Percentiles rank a stretch among this genome's conserved stretches.
These are phyloP conservation scores for Eudemis profundana DNA, from an alignment of 2,888 invertebrate species.

Conservation along the genomic window DNA sequence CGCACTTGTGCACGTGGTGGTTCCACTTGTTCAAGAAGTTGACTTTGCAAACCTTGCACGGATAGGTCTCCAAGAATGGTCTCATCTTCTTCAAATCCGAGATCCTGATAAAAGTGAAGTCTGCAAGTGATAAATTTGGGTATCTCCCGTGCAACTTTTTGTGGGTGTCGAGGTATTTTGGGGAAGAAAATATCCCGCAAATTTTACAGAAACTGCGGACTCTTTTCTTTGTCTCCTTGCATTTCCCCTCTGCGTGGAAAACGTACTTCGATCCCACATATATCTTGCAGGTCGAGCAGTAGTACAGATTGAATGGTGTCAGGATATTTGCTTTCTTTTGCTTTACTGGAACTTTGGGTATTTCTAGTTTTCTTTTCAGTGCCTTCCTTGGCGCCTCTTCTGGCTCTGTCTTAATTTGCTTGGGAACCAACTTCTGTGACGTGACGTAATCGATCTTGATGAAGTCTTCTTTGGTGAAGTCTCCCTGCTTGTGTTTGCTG, in stretches of 20 bases:
- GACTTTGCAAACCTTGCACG: constrained; percentile 56
- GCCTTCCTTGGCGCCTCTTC: constrained; percentile 45
- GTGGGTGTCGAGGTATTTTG: constrained; percentile 42
- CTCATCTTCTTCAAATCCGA: constrained; percentile 45
- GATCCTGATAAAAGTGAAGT: constrained; percentile 52
- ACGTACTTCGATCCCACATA: constrained; percentile 32
- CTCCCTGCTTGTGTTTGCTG: constrained; percentile 29
- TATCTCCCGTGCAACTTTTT: constrained; percentile 42
- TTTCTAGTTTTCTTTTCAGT: constrained; percentile 41
- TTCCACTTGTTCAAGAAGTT: constrained; percentile 48
- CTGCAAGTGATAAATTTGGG: constrained; percentile 48
- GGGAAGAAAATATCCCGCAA: constrained; percentile 57
- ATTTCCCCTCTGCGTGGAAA: constrained; percentile 17
- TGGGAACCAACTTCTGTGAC: background rate
- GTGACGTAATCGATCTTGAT: constrained; percentile 34
- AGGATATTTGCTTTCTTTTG: background rate
- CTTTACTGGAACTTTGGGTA: constrained; percentile 14
- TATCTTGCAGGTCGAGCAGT: constrained; percentile 50
- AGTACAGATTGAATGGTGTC: constrained; percentile 32
- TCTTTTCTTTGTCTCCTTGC: background rate
- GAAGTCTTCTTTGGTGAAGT: constrained; percentile 35
- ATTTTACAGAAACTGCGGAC: constrained; percentile 48
- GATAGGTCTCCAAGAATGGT: constrained; percentile 50
- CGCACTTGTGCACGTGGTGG: constrained; percentile 49
- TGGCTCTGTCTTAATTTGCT: background rate